Percentiles rank a stretch among this genome's conserved stretches.
Conservation (phyloP, 2,113 vertebrate species). For the Pangasianodon hypophthalmus region DNA sequence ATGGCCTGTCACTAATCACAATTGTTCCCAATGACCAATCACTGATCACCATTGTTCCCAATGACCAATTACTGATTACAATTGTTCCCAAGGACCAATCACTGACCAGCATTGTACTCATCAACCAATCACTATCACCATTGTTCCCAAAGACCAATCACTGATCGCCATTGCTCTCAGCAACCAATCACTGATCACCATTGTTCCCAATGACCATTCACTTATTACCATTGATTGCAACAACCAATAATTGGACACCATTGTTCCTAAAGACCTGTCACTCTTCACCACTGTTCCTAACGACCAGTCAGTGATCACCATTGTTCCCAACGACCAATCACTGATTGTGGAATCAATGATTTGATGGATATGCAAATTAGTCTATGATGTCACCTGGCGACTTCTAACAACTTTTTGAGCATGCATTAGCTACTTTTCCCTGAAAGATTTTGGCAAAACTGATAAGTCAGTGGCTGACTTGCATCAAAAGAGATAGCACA, state of each 20-base stretch:
- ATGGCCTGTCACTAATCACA: not conserved
- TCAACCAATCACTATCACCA: not conserved
- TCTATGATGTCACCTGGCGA: not conserved
- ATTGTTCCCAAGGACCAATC: not conserved
- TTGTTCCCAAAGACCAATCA: not conserved
- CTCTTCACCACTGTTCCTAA: not conserved
- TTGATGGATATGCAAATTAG: not conserved
- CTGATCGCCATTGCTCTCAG: not conserved
- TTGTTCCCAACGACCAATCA: not conserved
- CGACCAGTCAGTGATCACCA: not conserved
- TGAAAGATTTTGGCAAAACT: not conserved
- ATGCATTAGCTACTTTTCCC: not conserved
- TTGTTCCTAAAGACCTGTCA: not conserved
- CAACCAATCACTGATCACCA: not conserved
- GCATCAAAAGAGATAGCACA: not conserved
- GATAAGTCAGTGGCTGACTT: not conserved
- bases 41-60: not conserved
- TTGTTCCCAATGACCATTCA: not conserved
- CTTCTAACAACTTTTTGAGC: not conserved
- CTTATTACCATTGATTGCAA: not conserved
- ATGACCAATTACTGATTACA: not conserved
- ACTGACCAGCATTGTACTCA: not conserved
- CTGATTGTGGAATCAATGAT: not conserved
- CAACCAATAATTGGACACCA: not conserved
- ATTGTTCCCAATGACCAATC: not conserved